phyloP scores from a whole-genome alignment of 1,140 invertebrate genomes.

The Pogonomyrmex californicus region DNA sequence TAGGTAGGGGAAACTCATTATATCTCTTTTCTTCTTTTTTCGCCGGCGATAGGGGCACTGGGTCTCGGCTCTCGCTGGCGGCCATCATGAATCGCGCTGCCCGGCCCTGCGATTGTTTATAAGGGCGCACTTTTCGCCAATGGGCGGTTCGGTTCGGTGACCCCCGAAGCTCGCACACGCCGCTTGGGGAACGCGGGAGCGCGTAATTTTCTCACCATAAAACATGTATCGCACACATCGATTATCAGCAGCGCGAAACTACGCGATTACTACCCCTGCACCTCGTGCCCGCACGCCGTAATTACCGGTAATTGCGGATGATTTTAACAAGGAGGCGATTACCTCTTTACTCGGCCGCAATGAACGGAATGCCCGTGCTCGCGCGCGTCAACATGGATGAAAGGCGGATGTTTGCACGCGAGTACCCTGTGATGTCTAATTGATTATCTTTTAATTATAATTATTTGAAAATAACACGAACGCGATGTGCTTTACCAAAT shows the following conservation, averaged over 20 bases:
- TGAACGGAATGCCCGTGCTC: background rate
- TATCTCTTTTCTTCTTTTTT: conserved; percentile 76
- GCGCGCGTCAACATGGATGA: background rate
- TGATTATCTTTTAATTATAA: background rate
- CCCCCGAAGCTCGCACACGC: conserved; percentile 10
- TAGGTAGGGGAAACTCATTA: conserved; percentile 82
- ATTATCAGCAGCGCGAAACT: conserved; percentile 38
- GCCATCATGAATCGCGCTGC: conserved; percentile 82
- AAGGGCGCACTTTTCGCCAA: conserved; percentile 70
- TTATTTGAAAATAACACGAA: background rate
- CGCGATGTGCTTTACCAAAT: background rate
- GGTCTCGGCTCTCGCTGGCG: conserved; percentile 71
- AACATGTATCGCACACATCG: conserved; percentile 30
- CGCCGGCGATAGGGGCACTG: conserved; percentile 72
- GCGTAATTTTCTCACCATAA: conserved; percentile 57
- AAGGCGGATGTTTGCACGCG: background rate
- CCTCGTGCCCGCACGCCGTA: background rate
- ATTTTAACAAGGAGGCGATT: conserved; percentile 41
- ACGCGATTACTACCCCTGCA: background rate
- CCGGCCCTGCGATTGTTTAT: conserved; percentile 76
- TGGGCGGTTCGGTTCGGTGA: conserved; percentile 68
- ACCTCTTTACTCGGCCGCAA: conserved; percentile 25
- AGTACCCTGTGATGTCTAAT: background rate
- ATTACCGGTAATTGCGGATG: conserved; percentile 23
- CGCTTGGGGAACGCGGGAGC: background rate